phyloP scores from a whole-genome alignment of 2,888 invertebrate species.

The Ommatoiulus sabulosus region DNA sequence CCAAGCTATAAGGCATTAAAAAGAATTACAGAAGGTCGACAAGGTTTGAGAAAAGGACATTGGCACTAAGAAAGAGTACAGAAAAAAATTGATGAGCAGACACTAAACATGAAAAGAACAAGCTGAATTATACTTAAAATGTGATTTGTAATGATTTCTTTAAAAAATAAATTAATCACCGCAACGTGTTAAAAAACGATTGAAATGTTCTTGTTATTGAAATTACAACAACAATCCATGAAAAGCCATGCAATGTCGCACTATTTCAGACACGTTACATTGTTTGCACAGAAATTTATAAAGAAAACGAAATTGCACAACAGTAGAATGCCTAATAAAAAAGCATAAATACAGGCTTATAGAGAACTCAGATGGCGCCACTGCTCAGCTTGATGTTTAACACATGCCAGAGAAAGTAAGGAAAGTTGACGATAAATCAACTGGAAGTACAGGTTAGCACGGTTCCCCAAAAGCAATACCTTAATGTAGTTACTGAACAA shows the following conservation, averaged over 20 bases:
- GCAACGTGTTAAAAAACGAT: not conserved
- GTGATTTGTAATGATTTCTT: not conserved
- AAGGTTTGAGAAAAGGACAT: not conserved
- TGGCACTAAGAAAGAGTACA: not conserved
- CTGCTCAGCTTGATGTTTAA: no score
- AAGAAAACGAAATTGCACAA: no score
- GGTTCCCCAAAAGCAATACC: no score
- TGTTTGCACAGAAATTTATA: no score
- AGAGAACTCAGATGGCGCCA: no score
- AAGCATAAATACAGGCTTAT: no score
- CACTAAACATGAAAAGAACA: not conserved
- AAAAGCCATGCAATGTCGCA: not conserved
- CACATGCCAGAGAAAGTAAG: no score
- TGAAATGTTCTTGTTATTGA: not conserved
- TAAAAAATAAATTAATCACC: not conserved
- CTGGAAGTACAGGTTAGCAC: no score
- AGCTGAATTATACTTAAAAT: not conserved
- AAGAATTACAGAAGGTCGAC: constrained; percentile 44
- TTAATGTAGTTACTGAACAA: no score
- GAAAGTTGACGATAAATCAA: no score
- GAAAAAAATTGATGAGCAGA: not conserved
- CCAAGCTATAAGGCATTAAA: constrained; percentile 53
- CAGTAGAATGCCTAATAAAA: no score
- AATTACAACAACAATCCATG: not conserved
- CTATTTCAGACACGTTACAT: not conserved